A percentile compares a stretch with the other conserved stretches of the same genome.
Evolutionary conservation across 1,140 invertebrate genomes (phyloP).

Genomic region (Hycleus phaleratus): DNA sequence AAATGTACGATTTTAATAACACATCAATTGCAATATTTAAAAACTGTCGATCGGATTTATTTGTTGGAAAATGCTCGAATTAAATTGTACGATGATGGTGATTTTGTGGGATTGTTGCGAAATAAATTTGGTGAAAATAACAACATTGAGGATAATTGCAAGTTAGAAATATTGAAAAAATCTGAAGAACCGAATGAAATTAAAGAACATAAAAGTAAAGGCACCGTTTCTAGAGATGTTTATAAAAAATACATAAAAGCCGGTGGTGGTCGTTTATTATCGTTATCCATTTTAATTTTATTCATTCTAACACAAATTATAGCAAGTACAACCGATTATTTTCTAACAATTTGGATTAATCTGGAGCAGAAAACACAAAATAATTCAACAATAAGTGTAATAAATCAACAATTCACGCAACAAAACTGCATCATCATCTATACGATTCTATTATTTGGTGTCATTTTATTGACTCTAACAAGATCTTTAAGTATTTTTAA

Average conservation of each 20-base stretch:
- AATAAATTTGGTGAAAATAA: conserved; percentile 37
- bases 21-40: conserved; percentile 78
- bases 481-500: conserved; percentile 66
- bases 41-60: conserved; percentile 60
- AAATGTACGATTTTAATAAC: conserved; percentile 73
- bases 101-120: conserved; percentile 16
- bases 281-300: conserved; percentile 45
- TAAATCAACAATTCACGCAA: neutral
- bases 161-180: conserved; percentile 31
- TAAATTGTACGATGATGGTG: conserved; percentile 24
- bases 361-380: neutral
- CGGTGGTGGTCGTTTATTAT: conserved; percentile 44
- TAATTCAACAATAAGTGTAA: neutral
- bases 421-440: conserved; percentile 36
- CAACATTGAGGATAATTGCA: conserved; percentile 20
- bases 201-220: conserved; percentile 31
- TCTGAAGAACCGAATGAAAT: neutral
- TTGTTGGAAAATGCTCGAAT: conserved; percentile 52
- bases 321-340: conserved; percentile 54
- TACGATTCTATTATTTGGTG: conserved; percentile 45
- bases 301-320: conserved; percentile 51
- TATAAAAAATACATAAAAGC: conserved; percentile 55
- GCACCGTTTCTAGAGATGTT: conserved; percentile 47
- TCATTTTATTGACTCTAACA: conserved; percentile 50
- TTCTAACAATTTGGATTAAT: conserved; percentile 46